Evolutionary conservation across 2,888 invertebrate genomes (phyloP), one percentile per base, ranked within the genome.

Genomic region (Euphydryas editha): DNA sequence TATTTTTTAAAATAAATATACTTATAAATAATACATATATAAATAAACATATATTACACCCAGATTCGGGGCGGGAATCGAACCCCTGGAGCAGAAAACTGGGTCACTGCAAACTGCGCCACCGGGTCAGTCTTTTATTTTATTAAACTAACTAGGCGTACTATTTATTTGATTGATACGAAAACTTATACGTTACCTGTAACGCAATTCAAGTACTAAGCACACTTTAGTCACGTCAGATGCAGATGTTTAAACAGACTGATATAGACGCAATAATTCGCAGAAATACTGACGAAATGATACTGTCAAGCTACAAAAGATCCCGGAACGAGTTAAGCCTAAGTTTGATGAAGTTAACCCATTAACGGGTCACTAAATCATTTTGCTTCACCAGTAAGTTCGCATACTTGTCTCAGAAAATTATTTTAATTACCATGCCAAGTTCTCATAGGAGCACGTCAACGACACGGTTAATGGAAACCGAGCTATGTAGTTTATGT

Each of bases 301-400:
- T 58, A 62, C 46, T 61, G 66, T 62, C 20, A 44, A 58, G 61
- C 59, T 56, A 54, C 62, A 62, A 68, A 68, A 59, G 62, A 39
- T 62, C 62, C 57, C 51, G 49, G 51, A 62, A 65, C 62, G 65
- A 76, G 70, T 72, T 71, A 77, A 76, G 74, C 75, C 80, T 74
- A 86, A 86, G 81, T 87, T 87, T 83, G 81, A 85, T 81, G 81
- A 88, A 90, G 82, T 88, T 88, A 82, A 77, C 78, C 87, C 84
- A 87, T 90, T 87, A 88, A 85, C 85, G 81, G 83, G 82, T 82
- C 84, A 84, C 83, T 89, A 87, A 88, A 89, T 90, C 88, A 88
- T 87, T n/a, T 84, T 80, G 80, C 80, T 81, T 84, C 83, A 85
- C 81, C 83, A 76, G 75, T 77, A 81, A 84, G 78, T 83, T 82